Evolutionary conservation across 2,113 vertebrate species (phyloP).

Genomic region (Apaloderma vittatum): DNA sequence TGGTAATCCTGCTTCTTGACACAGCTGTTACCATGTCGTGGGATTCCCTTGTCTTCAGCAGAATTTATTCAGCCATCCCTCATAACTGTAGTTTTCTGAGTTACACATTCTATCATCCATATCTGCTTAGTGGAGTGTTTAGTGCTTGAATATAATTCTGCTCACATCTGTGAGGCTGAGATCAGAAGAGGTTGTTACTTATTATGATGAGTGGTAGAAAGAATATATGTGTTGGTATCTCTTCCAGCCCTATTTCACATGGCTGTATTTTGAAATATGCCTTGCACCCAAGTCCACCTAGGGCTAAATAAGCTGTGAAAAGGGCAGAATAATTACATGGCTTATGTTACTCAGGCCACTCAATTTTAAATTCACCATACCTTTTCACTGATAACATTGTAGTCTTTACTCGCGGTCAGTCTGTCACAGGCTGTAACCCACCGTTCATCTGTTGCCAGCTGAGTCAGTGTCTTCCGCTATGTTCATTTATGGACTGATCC

Average conservation of each 20-base stretch:
- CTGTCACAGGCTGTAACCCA: not conserved
- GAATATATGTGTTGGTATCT: not conserved
- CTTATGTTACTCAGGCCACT: not conserved
- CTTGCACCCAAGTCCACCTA: not conserved
- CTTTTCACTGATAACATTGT: not conserved
- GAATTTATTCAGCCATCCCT: accelerated
- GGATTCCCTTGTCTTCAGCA: not conserved
- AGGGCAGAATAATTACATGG: not conserved
- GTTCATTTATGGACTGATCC: slow-evolving; percentile 11
- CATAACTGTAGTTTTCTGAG: not conserved
- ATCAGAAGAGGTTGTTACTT: not conserved
- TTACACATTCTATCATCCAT: not conserved
- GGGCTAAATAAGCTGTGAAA: not conserved
- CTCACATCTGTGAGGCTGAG: not conserved
- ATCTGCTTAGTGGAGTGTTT: not conserved
- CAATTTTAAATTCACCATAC: not conserved
- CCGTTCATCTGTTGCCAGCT: not conserved
- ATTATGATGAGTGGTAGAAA: not conserved
- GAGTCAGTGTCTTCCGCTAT: not conserved
- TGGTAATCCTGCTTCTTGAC: not conserved
- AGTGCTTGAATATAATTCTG: not conserved
- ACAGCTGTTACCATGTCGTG: not conserved
- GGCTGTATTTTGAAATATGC: not conserved
- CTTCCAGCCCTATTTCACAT: not conserved
- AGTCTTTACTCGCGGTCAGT: not conserved